Evolutionary conservation across 2,888 invertebrate genomes (phyloP).

Genomic region (Yponomeuta cagnagella): DNA sequence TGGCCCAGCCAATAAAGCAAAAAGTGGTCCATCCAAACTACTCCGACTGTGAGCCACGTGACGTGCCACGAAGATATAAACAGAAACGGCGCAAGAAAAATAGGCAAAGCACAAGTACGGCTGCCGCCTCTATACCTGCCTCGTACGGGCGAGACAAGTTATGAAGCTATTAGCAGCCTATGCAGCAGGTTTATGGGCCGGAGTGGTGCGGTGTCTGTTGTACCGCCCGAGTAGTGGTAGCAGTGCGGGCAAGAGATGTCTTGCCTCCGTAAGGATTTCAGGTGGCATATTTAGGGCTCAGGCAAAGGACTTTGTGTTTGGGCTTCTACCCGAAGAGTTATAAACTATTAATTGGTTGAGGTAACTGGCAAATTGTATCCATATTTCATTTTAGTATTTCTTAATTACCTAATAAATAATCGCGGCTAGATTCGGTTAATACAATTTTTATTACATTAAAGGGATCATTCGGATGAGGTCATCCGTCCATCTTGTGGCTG

Average conservation of each 20-base stretch:
- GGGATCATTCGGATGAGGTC: no score
- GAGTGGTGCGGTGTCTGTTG: constrained; percentile 3
- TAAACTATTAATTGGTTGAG: no score
- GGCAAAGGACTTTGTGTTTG: no score
- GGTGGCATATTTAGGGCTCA: background rate
- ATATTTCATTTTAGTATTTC: no score
- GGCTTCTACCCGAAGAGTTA: no score
- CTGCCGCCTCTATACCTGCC: background rate
- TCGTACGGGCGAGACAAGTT: constrained; percentile 21
- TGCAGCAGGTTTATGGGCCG: constrained; percentile 24
- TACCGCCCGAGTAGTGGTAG: background rate
- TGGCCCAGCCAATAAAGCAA: background rate
- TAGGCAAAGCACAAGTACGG: background rate
- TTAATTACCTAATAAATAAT: no score
- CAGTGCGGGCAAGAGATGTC: background rate
- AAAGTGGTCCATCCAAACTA: background rate
- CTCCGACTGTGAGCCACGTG: background rate
- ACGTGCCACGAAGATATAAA: constrained; percentile 13
- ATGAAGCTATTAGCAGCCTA: constrained; percentile 28
- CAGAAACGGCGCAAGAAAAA: constrained; percentile 2
- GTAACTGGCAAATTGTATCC: no score
- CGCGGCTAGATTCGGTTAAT: no score
- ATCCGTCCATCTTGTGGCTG: no score
- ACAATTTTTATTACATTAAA: no score
- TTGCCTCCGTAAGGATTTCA: background rate